A percentile compares a stretch with the other conserved stretches of the same genome.
Evolutionary conservation across 1,140 invertebrate genomes (phyloP).

Genomic region (Goniozus legneri): DNA sequence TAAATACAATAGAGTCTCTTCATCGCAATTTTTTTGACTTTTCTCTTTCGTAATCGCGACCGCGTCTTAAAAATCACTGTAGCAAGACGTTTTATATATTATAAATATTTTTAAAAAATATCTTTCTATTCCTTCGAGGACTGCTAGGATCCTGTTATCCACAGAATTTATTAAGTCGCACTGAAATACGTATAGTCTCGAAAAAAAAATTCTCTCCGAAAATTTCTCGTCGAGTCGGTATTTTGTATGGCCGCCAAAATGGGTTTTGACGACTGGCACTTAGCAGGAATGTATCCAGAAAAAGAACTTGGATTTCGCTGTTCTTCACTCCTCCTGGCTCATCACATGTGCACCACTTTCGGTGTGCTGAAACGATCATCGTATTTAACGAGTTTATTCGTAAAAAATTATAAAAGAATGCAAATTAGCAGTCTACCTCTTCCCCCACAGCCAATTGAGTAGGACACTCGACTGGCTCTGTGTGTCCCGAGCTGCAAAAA

Average conservation of each 20-base stretch:
- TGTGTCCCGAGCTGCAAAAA: constrained; percentile 69
- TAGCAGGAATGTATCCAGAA: constrained; percentile 46
- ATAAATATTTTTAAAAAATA: constrained; percentile 9
- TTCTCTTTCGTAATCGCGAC: not conserved
- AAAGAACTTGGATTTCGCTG: constrained; percentile 24
- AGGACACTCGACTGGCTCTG: constrained; percentile 74
- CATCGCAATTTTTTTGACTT: constrained; percentile 1
- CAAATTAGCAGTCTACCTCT: constrained; percentile 42
- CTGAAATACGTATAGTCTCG: not conserved
- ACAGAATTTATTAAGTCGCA: no score
- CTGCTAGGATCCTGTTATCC: not conserved
- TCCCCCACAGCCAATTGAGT: constrained; percentile 75
- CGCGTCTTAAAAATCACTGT: not conserved
- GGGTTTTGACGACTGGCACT: constrained; percentile 40
- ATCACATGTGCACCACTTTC: constrained; percentile 54
- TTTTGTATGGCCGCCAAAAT: not conserved
- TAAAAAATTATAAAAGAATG: not conserved
- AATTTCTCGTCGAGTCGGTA: not conserved
- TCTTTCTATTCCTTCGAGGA: not conserved
- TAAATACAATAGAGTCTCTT: constrained; percentile 24
- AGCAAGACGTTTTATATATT: constrained; percentile 14
- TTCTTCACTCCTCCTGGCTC: constrained; percentile 23
- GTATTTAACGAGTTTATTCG: not conserved
- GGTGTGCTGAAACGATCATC: constrained; percentile 41
- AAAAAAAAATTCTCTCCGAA: not conserved